phyloP scores from a whole-genome alignment of 2,888 invertebrate genomes.

The Acanthococcus lagerstroemiae region DNA sequence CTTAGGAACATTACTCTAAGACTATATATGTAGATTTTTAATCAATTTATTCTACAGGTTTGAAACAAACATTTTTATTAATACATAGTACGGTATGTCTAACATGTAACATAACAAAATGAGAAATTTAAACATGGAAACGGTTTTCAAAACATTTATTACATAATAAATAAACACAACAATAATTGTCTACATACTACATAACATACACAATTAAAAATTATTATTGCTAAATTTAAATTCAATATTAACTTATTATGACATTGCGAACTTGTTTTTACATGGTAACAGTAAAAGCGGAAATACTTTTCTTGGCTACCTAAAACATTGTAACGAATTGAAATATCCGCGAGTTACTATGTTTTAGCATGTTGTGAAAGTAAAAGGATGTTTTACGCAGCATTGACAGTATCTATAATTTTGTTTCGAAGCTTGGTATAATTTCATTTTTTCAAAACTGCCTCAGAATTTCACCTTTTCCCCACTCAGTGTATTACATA shows the following conservation, averaged over 20 bases:
- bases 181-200: conserved; percentile 21
- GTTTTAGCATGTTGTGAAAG: neutral
- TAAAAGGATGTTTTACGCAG: no score
- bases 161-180: conserved; percentile 15
- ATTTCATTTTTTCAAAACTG: no score
- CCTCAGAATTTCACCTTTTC: no score
- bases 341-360: neutral
- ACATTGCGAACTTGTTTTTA: conserved; percentile 9
- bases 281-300: conserved; percentile 22
- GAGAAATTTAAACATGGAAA: conserved; percentile 9
- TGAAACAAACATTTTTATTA: no score
- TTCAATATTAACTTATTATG: neutral
- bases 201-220: conserved; percentile 23
- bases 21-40: no score
- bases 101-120: no score
- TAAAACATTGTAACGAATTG: neutral
- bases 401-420: no score
- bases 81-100: no score
- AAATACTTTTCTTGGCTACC: neutral
- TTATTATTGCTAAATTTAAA: conserved; percentile 20
- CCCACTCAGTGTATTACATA: no score
- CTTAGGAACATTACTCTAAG: no score
- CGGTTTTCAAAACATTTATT: conserved; percentile 24
- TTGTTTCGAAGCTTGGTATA: no score
- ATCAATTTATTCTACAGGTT: no score